Percentiles rank a stretch among this genome's conserved stretches.
These are phyloP conservation scores for Parambassis ranga DNA, from an alignment of 2,797 vertebrate species.

Conservation along the genomic window DNA sequence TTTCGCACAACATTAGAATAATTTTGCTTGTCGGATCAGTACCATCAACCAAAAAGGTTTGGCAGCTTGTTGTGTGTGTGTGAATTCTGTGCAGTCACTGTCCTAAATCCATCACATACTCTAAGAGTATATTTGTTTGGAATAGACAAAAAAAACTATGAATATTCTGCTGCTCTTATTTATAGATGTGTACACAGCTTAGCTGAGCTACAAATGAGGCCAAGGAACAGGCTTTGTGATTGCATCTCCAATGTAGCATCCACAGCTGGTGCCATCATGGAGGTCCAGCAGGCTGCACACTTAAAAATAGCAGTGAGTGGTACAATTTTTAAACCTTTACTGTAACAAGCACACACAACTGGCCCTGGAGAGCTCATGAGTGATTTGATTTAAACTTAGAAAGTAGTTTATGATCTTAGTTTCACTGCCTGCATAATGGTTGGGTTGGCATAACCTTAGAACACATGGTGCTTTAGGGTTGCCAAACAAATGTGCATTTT, in stretches of 20 bases:
- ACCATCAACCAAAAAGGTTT: no score
- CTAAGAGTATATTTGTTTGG: no score
- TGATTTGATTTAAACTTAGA: not conserved
- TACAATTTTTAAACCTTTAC: not conserved
- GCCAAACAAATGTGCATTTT: no score
- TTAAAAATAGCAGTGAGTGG: constrained; percentile 12
- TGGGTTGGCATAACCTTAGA: no score
- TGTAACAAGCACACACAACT: not conserved
- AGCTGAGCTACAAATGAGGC: not conserved
- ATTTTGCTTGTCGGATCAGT: no score
- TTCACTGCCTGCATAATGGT: no score
- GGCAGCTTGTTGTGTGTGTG: no score
- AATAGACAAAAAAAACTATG: no score
- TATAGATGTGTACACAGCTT: not conserved
- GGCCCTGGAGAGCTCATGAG: not conserved
- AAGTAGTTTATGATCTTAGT: not conserved
- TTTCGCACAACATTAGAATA: not conserved
- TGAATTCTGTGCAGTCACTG: no score
- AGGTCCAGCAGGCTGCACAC: not conserved
- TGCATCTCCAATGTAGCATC: not conserved
- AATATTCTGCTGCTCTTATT: not conserved
- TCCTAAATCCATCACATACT: no score
- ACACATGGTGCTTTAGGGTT: no score
- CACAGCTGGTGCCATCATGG: constrained; percentile 21
- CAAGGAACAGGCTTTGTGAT: not conserved